Evolutionary conservation across 1,140 invertebrate genomes (phyloP).

Genomic region (Venturia canescens): DNA sequence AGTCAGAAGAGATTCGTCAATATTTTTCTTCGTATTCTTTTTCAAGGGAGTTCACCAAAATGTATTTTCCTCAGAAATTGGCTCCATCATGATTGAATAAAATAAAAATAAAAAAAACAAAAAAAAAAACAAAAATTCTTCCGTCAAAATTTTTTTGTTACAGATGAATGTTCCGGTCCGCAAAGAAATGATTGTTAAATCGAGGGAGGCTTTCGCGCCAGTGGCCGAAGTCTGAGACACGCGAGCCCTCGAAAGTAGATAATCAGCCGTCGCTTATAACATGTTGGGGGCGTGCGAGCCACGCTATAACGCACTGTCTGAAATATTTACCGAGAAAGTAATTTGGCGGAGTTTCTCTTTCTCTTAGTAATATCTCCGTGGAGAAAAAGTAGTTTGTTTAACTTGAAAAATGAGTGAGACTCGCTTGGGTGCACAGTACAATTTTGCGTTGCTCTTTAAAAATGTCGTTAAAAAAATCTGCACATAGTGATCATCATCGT

Average conservation of each 20-base stretch:
- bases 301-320: constrained; percentile 65
- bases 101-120: constrained; percentile 1
- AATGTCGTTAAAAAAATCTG: no score
- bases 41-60: no score
- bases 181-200: constrained; percentile 54
- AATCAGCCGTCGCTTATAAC: constrained; percentile 68
- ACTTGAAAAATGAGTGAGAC: background rate
- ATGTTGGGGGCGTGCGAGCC: constrained; percentile 64
- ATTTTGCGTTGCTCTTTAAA: no score
- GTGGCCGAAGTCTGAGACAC: constrained; percentile 44
- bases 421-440: no score
- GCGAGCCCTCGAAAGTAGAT: constrained; percentile 62
- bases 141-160: no score
- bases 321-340: constrained; percentile 73
- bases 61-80: no score
- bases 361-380: background rate
- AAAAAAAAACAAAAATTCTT: background rate
- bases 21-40: no score
- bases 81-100: no score
- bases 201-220: constrained; percentile 34
- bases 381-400: background rate
- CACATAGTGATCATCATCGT: no score
- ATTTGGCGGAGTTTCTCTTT: constrained; percentile 60
- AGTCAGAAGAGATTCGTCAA: no score
- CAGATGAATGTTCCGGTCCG: no score